phyloP scores from a whole-genome alignment of 2,888 invertebrate species.

The Dynastes hyllus region DNA sequence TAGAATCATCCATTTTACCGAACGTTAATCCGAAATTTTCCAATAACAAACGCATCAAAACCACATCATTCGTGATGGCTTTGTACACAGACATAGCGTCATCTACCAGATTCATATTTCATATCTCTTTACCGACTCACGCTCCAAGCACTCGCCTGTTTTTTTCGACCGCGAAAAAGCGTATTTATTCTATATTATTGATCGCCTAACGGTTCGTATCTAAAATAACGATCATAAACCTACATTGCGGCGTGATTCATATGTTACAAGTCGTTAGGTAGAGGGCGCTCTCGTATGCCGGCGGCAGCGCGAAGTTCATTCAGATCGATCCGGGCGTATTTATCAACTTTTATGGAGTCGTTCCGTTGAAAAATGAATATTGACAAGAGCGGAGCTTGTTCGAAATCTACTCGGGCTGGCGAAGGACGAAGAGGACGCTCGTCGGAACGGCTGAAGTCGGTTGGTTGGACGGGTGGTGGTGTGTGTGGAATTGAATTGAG shows the following conservation, averaged over 20 bases:
- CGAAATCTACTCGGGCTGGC: conserved; percentile 49
- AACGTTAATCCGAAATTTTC: too few species aligned
- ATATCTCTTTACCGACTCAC: too few species aligned
- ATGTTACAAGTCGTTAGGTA: conserved; percentile 67
- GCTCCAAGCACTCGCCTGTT: not conserved
- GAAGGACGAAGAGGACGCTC: not conserved
- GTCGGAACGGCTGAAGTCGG: too few species aligned
- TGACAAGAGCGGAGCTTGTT: conserved; percentile 63
- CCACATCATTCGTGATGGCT: too few species aligned
- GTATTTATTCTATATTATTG: conserved; percentile 54
- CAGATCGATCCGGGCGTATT: conserved; percentile 64
- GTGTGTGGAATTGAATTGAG: not conserved
- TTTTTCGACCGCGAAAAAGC: conserved; percentile 18
- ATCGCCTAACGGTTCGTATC: conserved; percentile 55
- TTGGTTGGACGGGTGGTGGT: not conserved
- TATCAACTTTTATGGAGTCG: conserved; percentile 69
- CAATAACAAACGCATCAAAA: too few species aligned
- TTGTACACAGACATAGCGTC: not conserved
- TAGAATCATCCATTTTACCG: too few species aligned
- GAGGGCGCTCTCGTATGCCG: conserved; percentile 30
- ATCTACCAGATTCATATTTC: too few species aligned
- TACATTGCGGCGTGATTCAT: conserved; percentile 63
- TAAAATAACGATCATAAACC: conserved; percentile 64
- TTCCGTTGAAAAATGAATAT: conserved; percentile 70
- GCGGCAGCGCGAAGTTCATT: conserved; percentile 38